Conservation (phyloP, 2,113 vertebrate species). For the Tympanuchus pallidicinctus region DNA sequence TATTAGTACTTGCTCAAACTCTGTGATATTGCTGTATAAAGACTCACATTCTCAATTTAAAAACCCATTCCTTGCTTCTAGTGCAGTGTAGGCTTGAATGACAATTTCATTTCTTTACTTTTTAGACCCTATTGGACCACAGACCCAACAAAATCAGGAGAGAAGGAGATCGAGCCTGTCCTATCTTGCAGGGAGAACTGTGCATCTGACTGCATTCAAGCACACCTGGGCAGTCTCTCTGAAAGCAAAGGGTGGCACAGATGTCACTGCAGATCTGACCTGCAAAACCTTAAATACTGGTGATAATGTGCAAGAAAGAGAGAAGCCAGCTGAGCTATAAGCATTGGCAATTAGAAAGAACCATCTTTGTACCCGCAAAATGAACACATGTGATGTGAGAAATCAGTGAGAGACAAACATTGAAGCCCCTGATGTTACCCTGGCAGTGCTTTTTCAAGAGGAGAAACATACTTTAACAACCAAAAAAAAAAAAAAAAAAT, state of each 20-base stretch:
- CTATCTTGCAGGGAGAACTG: not conserved
- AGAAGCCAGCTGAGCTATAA: conserved; percentile 46
- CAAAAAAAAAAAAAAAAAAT: not conserved
- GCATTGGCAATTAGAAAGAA: conserved; percentile 31
- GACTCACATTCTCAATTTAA: not conserved
- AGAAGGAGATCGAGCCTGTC: not conserved
- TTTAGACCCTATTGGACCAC: not conserved
- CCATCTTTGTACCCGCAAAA: conserved; percentile 23
- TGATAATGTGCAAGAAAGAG: conserved; percentile 33
- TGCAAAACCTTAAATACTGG: conserved; percentile 45
- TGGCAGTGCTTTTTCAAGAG: not conserved
- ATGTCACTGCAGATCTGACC: conserved; percentile 2
- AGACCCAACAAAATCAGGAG: not conserved
- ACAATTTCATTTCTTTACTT: not conserved
- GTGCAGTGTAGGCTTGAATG: not conserved
- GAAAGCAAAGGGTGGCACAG: not conserved
- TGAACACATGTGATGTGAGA: conserved; percentile 7
- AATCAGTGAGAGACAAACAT: conserved; percentile 16
- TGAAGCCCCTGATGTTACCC: conserved; percentile 2
- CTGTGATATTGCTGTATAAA: not conserved
- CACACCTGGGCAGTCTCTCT: not conserved
- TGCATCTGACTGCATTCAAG: not conserved
- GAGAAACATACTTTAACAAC: not conserved
- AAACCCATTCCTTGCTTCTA: not conserved
- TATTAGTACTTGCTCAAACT: not conserved